Conservation (phyloP, 2,113 vertebrate genomes). For the Dipodomys ordii region DNA sequence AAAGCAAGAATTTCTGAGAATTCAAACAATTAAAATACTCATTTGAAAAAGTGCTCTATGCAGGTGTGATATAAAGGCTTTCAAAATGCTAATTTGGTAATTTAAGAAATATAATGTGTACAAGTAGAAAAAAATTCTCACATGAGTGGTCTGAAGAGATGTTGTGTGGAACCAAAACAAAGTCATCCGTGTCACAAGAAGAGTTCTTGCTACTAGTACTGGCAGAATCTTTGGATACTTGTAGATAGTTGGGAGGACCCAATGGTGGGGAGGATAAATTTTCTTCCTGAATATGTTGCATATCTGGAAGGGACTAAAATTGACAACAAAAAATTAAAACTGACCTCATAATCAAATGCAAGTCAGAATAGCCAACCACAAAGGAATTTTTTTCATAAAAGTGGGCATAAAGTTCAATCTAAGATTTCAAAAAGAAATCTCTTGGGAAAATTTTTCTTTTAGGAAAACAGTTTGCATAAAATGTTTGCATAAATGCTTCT, state of each 20-base stretch:
- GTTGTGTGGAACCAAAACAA: constrained; percentile 96
- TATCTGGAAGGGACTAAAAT: constrained; percentile 95
- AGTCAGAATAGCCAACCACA: constrained; percentile 63
- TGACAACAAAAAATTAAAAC: constrained; percentile 80
- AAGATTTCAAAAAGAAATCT: constrained; percentile 21
- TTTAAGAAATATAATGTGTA: constrained; percentile 67
- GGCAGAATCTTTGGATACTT: constrained; percentile 97
- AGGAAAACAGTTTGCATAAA: constrained; percentile 41
- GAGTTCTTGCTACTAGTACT: constrained; percentile 98
- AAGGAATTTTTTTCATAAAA: constrained; percentile 39
- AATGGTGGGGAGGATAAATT: constrained; percentile 94
- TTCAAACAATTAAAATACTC: constrained; percentile 51
- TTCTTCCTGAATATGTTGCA: constrained; percentile 96
- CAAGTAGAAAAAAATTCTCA: constrained; percentile 85
- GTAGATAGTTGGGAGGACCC: constrained; percentile 96
- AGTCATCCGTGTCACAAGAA: constrained; percentile 97
- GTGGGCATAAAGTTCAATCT: constrained; percentile 35
- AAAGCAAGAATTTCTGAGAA: constrained; percentile 42
- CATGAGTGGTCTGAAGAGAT: constrained; percentile 94
- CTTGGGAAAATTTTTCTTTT: constrained; percentile 47
- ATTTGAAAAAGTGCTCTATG: constrained; percentile 52
- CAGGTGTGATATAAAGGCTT: constrained; percentile 39
- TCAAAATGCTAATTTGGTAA: constrained; percentile 59
- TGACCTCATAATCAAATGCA: constrained; percentile 66
- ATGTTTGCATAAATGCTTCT: constrained; percentile 41